A percentile compares a stretch with the other conserved stretches of the same genome.
phyloP scores from a whole-genome alignment of 2,888 invertebrate genomes.

The Lordiphosa fenestrarum region DNA sequence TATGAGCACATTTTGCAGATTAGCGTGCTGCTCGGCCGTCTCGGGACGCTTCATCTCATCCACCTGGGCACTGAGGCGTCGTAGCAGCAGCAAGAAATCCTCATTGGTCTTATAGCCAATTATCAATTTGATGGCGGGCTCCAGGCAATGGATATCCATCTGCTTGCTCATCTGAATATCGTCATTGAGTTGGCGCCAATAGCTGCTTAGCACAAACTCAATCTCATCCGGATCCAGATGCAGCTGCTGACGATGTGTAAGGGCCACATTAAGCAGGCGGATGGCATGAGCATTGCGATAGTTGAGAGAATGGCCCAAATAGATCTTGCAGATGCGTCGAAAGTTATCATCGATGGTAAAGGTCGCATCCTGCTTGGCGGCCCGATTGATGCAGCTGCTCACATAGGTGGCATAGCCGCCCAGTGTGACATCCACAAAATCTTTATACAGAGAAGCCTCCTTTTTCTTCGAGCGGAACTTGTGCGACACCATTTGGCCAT shows the following conservation, averaged over 20 bases:
- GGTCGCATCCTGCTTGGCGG: conserved; percentile 7
- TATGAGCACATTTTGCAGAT: conserved; percentile 55
- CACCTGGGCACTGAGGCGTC: conserved; percentile 50
- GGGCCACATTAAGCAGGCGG: conserved; percentile 68
- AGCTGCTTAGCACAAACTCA: conserved; percentile 75
- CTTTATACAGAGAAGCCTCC: conserved; percentile 52
- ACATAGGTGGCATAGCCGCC: conserved; percentile 54
- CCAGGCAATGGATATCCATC: conserved; percentile 51
- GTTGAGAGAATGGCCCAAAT: conserved; percentile 77
- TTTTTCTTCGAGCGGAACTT: conserved; percentile 46
- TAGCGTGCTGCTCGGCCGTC: conserved; percentile 35
- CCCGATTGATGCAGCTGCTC: conserved; percentile 48
- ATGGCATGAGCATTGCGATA: conserved; percentile 74
- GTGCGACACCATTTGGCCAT: conserved; percentile 38
- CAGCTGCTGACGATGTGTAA: conserved; percentile 65
- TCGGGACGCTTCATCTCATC: conserved; percentile 36
- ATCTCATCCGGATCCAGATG: conserved; percentile 78
- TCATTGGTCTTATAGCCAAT: conserved; percentile 77
- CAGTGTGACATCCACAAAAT: conserved; percentile 70
- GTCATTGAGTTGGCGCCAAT: conserved; percentile 75
- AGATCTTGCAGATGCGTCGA: conserved; percentile 77
- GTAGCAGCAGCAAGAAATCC: conserved; percentile 73
- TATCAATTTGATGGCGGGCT: conserved; percentile 70
- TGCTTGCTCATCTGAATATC: conserved; percentile 49
- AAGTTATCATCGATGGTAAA: conserved; percentile 68